Conservation (phyloP, 1,140 invertebrate genomes). For the Fopius arisanus region DNA sequence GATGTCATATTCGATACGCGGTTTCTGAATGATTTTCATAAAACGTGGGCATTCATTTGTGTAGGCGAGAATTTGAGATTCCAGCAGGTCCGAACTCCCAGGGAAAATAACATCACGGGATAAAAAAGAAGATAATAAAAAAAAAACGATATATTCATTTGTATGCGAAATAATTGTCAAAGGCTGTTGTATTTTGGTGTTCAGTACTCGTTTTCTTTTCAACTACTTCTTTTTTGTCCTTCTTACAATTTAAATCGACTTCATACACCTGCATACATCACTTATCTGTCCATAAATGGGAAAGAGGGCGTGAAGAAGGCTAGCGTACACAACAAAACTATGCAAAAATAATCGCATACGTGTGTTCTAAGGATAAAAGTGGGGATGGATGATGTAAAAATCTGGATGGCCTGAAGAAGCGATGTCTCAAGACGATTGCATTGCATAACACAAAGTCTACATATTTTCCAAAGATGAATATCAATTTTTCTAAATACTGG, state of each 20-base stretch:
- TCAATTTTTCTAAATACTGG: not conserved
- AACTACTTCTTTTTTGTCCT: not conserved
- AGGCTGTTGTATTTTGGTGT: too few species aligned
- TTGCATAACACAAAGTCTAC: not conserved
- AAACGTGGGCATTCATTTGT: constrained; percentile 12
- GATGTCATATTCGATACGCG: constrained; percentile 26
- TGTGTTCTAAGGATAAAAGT: not conserved
- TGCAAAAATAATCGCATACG: constrained; percentile 5
- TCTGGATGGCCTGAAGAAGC: constrained; percentile 11
- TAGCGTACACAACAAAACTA: not conserved
- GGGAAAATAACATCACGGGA: not conserved
- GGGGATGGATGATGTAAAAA: constrained; percentile 7
- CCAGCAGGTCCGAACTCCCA: not conserved
- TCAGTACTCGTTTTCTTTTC: not conserved
- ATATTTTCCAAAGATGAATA: not conserved
- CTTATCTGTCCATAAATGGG: constrained; percentile 3
- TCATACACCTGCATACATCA: not conserved
- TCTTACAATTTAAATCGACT: not conserved
- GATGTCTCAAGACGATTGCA: constrained; percentile 2
- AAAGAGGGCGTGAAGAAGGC: constrained; percentile 7
- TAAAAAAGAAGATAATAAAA: not conserved
- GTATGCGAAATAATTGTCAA: too few species aligned
- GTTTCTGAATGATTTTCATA: constrained; percentile 16
- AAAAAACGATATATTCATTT: too few species aligned
- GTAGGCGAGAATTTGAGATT: constrained; percentile 1